These are phyloP conservation scores for Junonia oenone DNA, from an alignment of 2,888 invertebrate genomes.

Conservation along the genomic window DNA sequence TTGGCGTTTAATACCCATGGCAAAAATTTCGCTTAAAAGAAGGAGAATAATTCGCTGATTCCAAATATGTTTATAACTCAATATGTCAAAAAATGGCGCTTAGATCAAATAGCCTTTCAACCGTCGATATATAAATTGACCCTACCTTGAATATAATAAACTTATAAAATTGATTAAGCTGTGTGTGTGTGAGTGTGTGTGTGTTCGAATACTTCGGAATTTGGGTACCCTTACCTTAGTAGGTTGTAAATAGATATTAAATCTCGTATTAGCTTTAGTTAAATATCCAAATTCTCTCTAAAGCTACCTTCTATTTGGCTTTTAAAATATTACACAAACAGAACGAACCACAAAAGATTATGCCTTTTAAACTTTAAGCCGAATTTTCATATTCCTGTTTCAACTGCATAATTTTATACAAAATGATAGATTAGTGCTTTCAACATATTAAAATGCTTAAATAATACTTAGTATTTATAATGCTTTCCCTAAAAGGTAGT, in stretches of 20 bases:
- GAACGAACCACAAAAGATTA: background rate
- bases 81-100: too few species aligned
- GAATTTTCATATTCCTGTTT: background rate
- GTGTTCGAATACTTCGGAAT: too few species aligned
- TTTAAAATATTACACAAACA: background rate
- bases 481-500: conserved; percentile 2
- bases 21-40: too few species aligned
- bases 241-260: background rate
- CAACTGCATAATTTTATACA: background rate
- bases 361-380: background rate
- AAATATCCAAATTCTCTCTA: background rate
- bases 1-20: too few species aligned
- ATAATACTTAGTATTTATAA: conserved; percentile 11
- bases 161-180: too few species aligned
- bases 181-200: too few species aligned
- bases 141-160: too few species aligned
- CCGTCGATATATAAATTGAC: too few species aligned
- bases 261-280: background rate
- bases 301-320: background rate
- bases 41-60: too few species aligned
- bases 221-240: too few species aligned
- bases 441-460: conserved; percentile 9
- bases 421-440: conserved; percentile 1
- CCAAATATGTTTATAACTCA: too few species aligned
- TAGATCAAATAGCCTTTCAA: too few species aligned